phyloP scores from a whole-genome alignment of 2,888 invertebrate species.

The Perdita meconis region DNA sequence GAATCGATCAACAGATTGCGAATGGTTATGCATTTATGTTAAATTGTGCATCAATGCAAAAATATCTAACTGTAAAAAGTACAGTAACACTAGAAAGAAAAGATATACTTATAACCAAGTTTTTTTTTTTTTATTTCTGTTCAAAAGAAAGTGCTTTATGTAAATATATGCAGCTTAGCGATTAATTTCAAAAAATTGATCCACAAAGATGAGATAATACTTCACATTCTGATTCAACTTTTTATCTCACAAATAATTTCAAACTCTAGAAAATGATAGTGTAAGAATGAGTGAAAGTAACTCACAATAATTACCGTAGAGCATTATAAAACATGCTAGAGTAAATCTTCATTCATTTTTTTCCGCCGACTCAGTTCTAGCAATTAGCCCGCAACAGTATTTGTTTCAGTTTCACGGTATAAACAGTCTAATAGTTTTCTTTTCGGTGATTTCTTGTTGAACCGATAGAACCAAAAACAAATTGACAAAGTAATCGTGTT shows the following conservation, averaged over 20 bases:
- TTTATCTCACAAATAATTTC: background rate
- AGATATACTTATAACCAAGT: too few relatives aligned
- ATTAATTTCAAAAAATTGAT: too few relatives aligned
- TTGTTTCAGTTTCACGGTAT: slow-evolving; percentile 22
- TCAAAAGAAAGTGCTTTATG: too few relatives aligned
- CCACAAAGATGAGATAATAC: background rate
- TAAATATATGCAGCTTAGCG: too few relatives aligned
- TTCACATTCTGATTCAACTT: background rate
- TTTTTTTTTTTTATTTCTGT: too few relatives aligned
- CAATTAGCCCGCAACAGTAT: background rate
- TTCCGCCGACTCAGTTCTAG: background rate
- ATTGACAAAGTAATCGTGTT: slow-evolving; percentile 14
- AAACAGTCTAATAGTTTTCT: background rate
- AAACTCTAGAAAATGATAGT: background rate
- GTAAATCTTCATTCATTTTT: too few relatives aligned
- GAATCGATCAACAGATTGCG: too few relatives aligned
- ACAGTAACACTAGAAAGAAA: too few relatives aligned
- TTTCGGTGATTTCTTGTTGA: slow-evolving; percentile 4
- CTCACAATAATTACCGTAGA: background rate
- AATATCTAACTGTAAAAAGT: too few relatives aligned
- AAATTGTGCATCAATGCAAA: too few relatives aligned
- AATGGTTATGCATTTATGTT: too few relatives aligned
- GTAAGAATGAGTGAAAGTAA: background rate
- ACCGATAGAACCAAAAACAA: slow-evolving; percentile 5
- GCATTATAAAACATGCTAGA: background rate